A percentile compares a stretch with the other conserved stretches of the same genome.
Conservation (phyloP, 2,113 vertebrate genomes). For the Ascaphus truei region DNA sequence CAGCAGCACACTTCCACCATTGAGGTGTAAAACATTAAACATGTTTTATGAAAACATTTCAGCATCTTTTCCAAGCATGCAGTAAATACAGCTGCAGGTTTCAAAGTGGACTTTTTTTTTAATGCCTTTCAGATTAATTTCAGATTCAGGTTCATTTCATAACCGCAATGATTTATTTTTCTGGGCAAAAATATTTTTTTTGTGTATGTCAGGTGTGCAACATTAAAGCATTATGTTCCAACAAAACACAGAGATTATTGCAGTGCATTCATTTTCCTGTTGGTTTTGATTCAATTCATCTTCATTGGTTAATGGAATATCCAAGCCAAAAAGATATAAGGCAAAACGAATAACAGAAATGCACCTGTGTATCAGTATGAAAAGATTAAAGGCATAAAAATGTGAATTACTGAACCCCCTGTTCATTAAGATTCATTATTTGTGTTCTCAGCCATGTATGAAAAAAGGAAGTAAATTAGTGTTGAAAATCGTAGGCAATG, state of each 20-base stretch:
- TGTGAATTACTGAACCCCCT: constrained; percentile 43
- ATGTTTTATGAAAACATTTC: no score
- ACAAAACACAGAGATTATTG: not conserved
- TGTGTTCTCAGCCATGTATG: constrained; percentile 47
- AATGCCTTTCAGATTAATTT: no score
- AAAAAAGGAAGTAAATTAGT: constrained; percentile 60
- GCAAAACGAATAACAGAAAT: constrained; percentile 37
- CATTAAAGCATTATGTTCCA: constrained; percentile 1
- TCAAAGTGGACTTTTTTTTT: no score
- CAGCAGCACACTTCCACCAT: no score
- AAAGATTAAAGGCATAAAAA: constrained; percentile 50
- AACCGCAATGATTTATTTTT: not conserved
- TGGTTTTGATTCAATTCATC: constrained; percentile 51
- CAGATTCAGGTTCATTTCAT: no score
- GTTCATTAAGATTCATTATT: constrained; percentile 52
- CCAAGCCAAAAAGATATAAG: constrained; percentile 48
- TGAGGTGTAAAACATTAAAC: no score
- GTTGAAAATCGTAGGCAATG: constrained; percentile 45
- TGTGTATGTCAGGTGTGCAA: not conserved
- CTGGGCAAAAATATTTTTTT: not conserved
- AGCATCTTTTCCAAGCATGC: no score
- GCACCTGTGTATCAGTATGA: constrained; percentile 41
- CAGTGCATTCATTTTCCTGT: constrained; percentile 48
- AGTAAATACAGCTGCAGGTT: no score
- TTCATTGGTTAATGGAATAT: constrained; percentile 45